Evolutionary conservation across 2,888 invertebrate species (phyloP).

Genomic region (Rhaphigaster nebulosa): DNA sequence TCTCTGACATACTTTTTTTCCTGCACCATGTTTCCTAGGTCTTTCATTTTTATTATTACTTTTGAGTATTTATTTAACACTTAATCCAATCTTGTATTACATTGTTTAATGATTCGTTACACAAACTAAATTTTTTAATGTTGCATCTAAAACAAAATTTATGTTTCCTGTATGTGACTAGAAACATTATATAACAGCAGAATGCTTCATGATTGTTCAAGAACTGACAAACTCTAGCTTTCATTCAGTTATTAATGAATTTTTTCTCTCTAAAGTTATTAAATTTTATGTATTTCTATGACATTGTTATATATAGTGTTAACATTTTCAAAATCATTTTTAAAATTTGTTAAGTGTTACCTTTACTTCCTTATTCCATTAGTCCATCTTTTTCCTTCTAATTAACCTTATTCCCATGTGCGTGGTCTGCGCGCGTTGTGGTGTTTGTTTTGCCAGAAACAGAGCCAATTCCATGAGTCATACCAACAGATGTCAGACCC

Average conservation of each 20-base stretch:
- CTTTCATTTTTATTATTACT: not conserved
- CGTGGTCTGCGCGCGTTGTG: constrained; percentile 63
- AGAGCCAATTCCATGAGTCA: constrained; percentile 61
- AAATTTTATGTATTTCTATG: constrained; percentile 33
- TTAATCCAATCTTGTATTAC: constrained; percentile 14
- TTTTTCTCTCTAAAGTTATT: constrained; percentile 32
- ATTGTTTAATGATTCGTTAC: not conserved
- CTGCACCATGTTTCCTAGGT: constrained; percentile 12
- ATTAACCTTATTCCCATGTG: constrained; percentile 55
- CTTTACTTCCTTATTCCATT: constrained; percentile 1
- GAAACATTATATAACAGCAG: constrained; percentile 16
- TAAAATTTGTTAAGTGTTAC: constrained; percentile 31
- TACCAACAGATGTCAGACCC: constrained; percentile 95
- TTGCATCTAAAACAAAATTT: not conserved
- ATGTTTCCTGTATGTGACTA: constrained; percentile 27
- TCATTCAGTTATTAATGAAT: constrained; percentile 32
- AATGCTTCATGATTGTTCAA: constrained; percentile 37
- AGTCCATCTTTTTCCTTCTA: constrained; percentile 46
- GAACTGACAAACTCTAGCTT: not conserved
- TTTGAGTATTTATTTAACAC: constrained; percentile 28
- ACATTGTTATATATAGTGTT: constrained; percentile 5
- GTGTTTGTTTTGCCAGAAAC: constrained; percentile 79
- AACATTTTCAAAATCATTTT: constrained; percentile 27
- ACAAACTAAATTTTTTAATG: not conserved
- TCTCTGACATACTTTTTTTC: constrained; percentile 58